Base-by-base conservation (phyloP, 2,888 invertebrate species). In the Eupithecia inturbata region DNA sequence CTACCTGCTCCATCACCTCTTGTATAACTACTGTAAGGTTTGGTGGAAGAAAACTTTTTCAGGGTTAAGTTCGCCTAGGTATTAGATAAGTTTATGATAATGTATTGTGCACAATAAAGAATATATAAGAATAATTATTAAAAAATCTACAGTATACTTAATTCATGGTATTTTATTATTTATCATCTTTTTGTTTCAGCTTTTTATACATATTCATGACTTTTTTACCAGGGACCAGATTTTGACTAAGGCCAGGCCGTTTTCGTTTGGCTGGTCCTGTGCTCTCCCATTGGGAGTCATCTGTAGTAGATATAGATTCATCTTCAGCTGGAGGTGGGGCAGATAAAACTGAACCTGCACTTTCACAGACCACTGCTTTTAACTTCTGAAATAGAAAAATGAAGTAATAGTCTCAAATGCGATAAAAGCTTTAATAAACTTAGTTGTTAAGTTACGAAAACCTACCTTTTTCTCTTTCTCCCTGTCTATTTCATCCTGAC, bases 181-280 rank as follows among this genome's bases (percentile, higher is more conserved):
- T 87, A 75, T 79, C 74, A 80, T 92, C 88, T 87, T 88, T 95
- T 78, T 92, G 86, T 91, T 96, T 96, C 85, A 96, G 96, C 80
- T 95, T 95, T 88, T 96, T 96, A 88, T 96, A 97, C 92, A 96
- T 96, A 91, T 97, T 97, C 90, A 98, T 95, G 14, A 98, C 97
- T 92, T 97, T 97, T 87, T 98, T 98, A 31, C 98, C 96, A 12
- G 98, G 98, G 63, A 97, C 95, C 70, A 98, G 89, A 6, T 95
- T 95, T 85, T 97, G 96, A 53, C 96, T 95, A 22, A 98, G 91
- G 0, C 98, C 98, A 64, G 97, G 97, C 71, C 98, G 92, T 84
- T 97, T 97, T 78, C 96, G 96, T 87, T 96, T 96, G 77, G 92
- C 95, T 75, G 89, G 93, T 74, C 95, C 95, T 71, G 91, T 87